Percentiles rank a stretch among this genome's conserved stretches.
These are phyloP conservation scores for Apamea monoglypha DNA, from an alignment of 2,888 invertebrate species.

Conservation along the genomic window DNA sequence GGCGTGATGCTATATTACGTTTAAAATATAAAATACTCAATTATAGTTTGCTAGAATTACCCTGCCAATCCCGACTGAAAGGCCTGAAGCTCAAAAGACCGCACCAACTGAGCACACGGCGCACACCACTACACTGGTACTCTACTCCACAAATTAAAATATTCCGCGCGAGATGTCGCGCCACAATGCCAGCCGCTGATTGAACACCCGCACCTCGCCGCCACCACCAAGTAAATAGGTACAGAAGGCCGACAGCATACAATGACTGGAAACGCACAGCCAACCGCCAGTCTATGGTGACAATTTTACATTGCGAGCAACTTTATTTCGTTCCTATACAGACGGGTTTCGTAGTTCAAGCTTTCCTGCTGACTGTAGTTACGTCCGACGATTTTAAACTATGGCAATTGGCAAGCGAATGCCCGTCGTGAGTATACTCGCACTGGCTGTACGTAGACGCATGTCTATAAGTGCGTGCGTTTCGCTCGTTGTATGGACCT, in stretches of 20 bases:
- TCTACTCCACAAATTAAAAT: constrained; percentile 70
- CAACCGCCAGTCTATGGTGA: background rate
- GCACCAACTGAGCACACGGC: constrained; percentile 17
- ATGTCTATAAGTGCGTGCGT: too few species aligned
- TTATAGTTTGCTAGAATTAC: background rate
- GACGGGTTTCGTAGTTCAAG: too few species aligned
- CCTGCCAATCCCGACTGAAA: background rate
- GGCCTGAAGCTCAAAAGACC: background rate
- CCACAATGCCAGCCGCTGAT: constrained; percentile 62
- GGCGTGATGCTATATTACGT: background rate
- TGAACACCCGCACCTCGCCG: constrained; percentile 49
- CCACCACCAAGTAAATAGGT: background rate
- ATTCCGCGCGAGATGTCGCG: constrained; percentile 66
- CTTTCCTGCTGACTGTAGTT: background rate
- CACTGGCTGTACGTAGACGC: background rate
- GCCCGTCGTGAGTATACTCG: background rate
- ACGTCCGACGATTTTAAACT: background rate
- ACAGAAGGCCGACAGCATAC: constrained; percentile 4
- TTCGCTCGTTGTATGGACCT: background rate
- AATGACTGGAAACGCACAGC: background rate
- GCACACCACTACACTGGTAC: background rate
- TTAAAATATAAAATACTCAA: background rate
- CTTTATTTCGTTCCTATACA: background rate
- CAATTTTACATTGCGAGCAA: background rate
- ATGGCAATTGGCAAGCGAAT: background rate